A percentile compares a stretch with the other conserved stretches of the same genome.
These are phyloP conservation scores for Mesorhabditis belari DNA, from an alignment of 2,888 invertebrate genomes.

Conservation along the genomic window DNA sequence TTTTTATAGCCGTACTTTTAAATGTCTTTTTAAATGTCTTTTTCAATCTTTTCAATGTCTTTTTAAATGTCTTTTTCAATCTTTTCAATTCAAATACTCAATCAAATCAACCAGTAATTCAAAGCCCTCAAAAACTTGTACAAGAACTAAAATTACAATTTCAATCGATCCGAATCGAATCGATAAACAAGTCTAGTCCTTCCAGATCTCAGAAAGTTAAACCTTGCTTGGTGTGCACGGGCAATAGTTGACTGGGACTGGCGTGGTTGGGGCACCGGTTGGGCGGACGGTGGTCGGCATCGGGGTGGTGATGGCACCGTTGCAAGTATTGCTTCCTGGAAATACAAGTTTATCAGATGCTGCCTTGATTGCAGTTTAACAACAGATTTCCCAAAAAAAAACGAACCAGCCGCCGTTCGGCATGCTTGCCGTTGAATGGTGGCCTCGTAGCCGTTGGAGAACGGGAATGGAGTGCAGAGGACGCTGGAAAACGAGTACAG, in stretches of 20 bases:
- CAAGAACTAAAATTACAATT: no score
- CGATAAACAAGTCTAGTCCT: no score
- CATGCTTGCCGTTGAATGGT: neutral
- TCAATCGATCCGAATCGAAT: no score
- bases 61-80: no score
- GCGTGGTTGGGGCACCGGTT: neutral
- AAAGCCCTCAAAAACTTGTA: no score
- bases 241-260: neutral
- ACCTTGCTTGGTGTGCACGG: neutral
- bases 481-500: neutral
- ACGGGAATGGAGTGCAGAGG: neutral
- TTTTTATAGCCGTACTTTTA: no score
- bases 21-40: no score
- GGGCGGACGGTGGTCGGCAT: neutral
- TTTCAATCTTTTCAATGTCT: no score
- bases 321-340: neutral
- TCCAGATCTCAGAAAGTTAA: no score
- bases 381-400: neutral
- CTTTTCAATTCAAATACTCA: no score
- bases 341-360: neutral
- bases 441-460: neutral
- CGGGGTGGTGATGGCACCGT: neutral
- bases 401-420: neutral
- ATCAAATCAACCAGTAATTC: no score
- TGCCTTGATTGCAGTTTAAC: neutral